Evolutionary conservation across 2,888 invertebrate species (phyloP).

Genomic region (Phaedon cochleariae): DNA sequence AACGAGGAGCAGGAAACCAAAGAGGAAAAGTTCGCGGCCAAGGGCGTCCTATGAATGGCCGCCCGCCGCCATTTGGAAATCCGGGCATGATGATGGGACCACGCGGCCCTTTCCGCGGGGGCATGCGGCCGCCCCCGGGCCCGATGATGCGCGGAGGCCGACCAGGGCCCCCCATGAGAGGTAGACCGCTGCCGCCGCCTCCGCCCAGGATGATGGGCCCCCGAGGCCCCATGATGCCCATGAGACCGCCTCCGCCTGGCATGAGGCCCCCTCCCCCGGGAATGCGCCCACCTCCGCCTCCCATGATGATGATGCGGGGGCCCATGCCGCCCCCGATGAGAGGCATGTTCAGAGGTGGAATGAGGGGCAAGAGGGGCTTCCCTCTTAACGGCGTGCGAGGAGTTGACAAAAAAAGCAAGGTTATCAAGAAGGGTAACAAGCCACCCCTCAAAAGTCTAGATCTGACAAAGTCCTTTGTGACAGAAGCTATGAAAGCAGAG

Average conservation of each 20-base stretch:
- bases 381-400: slow-evolving; percentile 45
- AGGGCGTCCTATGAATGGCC: slow-evolving; percentile 48
- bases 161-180: slow-evolving; percentile 40
- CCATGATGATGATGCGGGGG: slow-evolving; percentile 54
- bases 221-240: slow-evolving; percentile 45
- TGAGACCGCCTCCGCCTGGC: slow-evolving; percentile 52
- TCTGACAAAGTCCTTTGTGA: slow-evolving; percentile 69
- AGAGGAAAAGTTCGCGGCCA: slow-evolving; percentile 46
- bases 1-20: slow-evolving; percentile 39
- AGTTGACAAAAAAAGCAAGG: slow-evolving; percentile 51
- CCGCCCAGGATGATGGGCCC: slow-evolving; percentile 47
- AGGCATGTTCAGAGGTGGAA: slow-evolving; percentile 45
- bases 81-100: slow-evolving; percentile 43
- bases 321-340: slow-evolving; percentile 44
- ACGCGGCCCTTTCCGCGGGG: slow-evolving; percentile 49
- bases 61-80: slow-evolving; percentile 38
- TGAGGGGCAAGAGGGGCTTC: slow-evolving; percentile 41
- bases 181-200: slow-evolving; percentile 46
- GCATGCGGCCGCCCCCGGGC: slow-evolving; percentile 49
- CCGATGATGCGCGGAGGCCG: slow-evolving; percentile 48
- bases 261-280: slow-evolving; percentile 47
- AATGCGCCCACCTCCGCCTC: slow-evolving; percentile 51
- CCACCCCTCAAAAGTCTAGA: slow-evolving; percentile 52
- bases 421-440: slow-evolving; percentile 51
- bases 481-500: slow-evolving; percentile 65